phyloP scores from a whole-genome alignment of 2,888 invertebrate genomes.

The Linnaemya tessellans region DNA sequence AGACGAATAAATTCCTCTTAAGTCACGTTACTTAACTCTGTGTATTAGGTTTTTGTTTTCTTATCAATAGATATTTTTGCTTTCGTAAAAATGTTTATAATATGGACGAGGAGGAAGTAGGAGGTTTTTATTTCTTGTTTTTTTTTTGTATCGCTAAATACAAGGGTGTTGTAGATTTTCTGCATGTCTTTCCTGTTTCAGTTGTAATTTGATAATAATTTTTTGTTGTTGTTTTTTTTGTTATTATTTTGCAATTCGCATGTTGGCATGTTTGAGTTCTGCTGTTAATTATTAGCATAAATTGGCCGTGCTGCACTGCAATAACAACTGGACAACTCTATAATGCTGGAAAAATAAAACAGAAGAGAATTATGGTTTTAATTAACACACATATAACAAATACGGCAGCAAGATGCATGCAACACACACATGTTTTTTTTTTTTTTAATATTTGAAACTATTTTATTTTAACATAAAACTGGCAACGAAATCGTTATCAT shows the following conservation, averaged over 20 bases:
- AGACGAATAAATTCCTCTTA: background rate
- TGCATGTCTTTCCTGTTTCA: background rate
- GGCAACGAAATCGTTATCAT: too few relatives aligned
- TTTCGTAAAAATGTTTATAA: slow-evolving; percentile 26
- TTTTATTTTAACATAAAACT: too few relatives aligned
- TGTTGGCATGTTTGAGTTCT: slow-evolving; percentile 36
- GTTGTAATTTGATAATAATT: slow-evolving; percentile 14
- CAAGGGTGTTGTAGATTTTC: background rate
- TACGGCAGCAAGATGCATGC: too few relatives aligned
- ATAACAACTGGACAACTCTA: slow-evolving; percentile 11
- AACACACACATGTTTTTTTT: too few relatives aligned
- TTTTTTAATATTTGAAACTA: too few relatives aligned
- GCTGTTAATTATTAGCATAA: slow-evolving; percentile 24
- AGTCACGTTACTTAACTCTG: slow-evolving; percentile 22
- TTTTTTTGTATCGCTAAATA: slow-evolving; percentile 17
- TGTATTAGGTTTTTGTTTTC: background rate
- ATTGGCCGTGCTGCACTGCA: background rate
- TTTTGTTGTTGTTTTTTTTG: background rate
- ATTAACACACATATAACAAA: background rate
- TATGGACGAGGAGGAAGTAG: slow-evolving; percentile 34
- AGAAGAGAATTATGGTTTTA: background rate
- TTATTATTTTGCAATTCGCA: background rate
- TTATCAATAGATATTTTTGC: background rate
- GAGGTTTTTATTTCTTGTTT: background rate
- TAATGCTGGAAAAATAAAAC: slow-evolving; percentile 1